Base-by-base conservation (phyloP, 2,888 invertebrate genomes). In the Cabera pusaria region DNA sequence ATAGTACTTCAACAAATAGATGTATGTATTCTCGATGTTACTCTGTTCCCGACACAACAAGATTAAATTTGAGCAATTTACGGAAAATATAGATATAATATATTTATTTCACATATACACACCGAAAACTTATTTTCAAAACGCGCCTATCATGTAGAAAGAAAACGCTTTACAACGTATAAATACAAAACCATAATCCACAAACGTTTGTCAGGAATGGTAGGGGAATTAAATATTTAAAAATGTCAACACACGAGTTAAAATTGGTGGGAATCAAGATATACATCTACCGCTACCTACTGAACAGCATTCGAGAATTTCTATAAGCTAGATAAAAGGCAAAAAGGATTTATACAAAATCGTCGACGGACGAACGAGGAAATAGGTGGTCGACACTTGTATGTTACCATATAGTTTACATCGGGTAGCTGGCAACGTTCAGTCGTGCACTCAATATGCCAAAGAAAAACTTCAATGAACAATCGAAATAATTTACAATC, bases 61-160 rank as follows among this genome's bases (percentile, higher is more conserved):
- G 44, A 43, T 23, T 21, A 33, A 35, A 35, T 45, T 53, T 53
- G 53, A 53, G 53, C 53, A 53, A 50, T 44, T 45, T 44, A 42
- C 42, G 27, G 8, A 44, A 44, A 44, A 45, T 44, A n/a, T n/a
- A n/a, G n/a, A 40, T 37, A 29, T 46, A 32, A 45, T 41, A 18
- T 19, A 23, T 42, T 33, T 6, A 47, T 16, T 11, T 32, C 22
- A 35, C 25, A 41, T 21, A 16, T 12, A 36, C 32, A 44, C 29
- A 44, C 27, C 20, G 24, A 36, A 26, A 28, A 39, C 25, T 22
- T 11, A 18, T 32, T 39, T 23, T 32, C 28, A 25, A 32, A 37
- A 34, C 31, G 31, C 28, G 35, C 26, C 11, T 40, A 44, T 23
- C 14, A 17, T 26, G 12, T 40, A 10, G 4, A 46, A 37, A 36